phyloP scores from a whole-genome alignment of 2,797 vertebrate species.

The Petrocephalus schoutedeni region DNA sequence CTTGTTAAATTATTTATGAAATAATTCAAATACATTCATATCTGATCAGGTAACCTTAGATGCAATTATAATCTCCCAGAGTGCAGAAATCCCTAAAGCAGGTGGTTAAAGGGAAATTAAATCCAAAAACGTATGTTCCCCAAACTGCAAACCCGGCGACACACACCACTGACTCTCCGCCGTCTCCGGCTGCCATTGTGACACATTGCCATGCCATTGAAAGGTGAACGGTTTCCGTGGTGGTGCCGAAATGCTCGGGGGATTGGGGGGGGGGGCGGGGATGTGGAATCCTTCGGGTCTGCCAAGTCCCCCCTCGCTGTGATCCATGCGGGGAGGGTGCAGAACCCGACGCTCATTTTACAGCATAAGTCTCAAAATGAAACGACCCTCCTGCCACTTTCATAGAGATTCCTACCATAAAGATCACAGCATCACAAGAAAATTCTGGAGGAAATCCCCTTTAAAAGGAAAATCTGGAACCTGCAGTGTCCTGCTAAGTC shows the following conservation, averaged over 20 bases:
- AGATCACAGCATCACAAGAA: not conserved
- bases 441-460: not conserved
- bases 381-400: too few relatives aligned
- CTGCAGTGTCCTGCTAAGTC: not conserved
- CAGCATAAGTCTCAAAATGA: not conserved
- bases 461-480: not conserved
- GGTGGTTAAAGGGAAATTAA: not conserved
- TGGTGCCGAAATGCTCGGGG: too few relatives aligned
- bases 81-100: not conserved
- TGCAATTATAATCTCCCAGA: not conserved
- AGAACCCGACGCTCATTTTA: not conserved
- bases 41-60: not conserved
- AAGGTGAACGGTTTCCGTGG: not conserved
- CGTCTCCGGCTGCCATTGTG: not conserved
- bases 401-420: not conserved
- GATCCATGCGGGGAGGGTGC: not conserved
- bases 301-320: not conserved
- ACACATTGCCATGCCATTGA: not conserved
- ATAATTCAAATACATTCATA: not conserved
- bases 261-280: too few relatives aligned
- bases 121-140: not conserved
- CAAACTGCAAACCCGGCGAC: not conserved
- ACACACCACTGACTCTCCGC: not conserved
- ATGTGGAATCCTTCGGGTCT: not conserved
- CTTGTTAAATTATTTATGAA: not conserved